Evolutionary conservation across 2,113 vertebrate genomes (phyloP), one percentile per base, ranked within the genome.

Genomic region (Gallinago paraguaiae): DNA sequence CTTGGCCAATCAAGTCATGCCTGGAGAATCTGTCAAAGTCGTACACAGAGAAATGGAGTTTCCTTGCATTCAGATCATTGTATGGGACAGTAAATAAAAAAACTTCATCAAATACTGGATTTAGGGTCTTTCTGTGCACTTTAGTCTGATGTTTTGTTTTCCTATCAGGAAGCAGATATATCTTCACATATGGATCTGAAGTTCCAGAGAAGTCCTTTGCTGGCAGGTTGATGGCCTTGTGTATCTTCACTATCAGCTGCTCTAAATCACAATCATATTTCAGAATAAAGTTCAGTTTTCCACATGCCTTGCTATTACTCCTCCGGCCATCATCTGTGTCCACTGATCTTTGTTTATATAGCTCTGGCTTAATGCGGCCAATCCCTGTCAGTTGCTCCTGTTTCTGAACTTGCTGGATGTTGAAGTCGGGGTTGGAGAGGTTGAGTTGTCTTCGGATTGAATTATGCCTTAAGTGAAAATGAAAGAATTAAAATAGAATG

Each of bases 141-240:
- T 99, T 99, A 97, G 99, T 99, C 98, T 99, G 99, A 96, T 99
- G 99, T 97, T 99, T 99, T 75, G 99, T 99, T 98, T 99, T 99
- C 78, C 99, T 98, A 86, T 99, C 99, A 1, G 99, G 99, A 93
- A 99, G 98, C 91, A 99, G 98, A 92, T 99, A 99, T 88, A 99
- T 99, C 97, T 99, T 99, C 77, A 99, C 99, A 2, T 99, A 99
- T 3, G 99, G 99, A 95, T 99, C 99, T 81, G 99, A 99, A 46
- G 99, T 99, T 69, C 99, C 99, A 16, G 99, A 99, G 95, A 99
- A 99, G 97, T 99, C 99, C 98, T 99, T 99, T 65, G 99, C 99
- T 4, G 99, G 99, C 88, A 99, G 98, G 93, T 99, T 99, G 96
- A 99, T 98, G 35, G 99, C 99, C 97, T 99, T 99, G 97, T 99